Percentiles rank a stretch among this genome's conserved stretches.
Evolutionary conservation across 2,888 invertebrate genomes (phyloP).

Genomic region (Junonia oenone): DNA sequence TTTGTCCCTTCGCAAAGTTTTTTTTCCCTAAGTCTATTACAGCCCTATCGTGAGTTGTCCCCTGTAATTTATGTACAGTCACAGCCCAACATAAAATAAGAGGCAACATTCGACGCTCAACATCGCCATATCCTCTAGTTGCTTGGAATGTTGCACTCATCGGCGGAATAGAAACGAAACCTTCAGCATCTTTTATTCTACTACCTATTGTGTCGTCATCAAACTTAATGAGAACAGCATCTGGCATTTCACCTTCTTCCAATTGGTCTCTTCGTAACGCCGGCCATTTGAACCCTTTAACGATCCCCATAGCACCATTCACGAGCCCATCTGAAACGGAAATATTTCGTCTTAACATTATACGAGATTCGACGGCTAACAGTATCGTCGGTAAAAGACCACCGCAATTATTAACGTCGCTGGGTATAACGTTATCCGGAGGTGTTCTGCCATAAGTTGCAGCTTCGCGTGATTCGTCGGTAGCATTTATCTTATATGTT

Average conservation of each 20-base stretch:
- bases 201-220: slow-evolving; percentile 13
- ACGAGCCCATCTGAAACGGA: slow-evolving; percentile 29
- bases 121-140: slow-evolving; percentile 30
- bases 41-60: slow-evolving; percentile 33
- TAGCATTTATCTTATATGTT: no score
- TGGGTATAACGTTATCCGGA: not conserved
- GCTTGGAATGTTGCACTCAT: slow-evolving; percentile 27
- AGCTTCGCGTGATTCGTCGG: no score
- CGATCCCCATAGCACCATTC: slow-evolving; percentile 27
- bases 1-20: slow-evolving; percentile 34
- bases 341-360: not conserved
- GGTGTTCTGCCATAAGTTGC: not conserved
- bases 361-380: not conserved
- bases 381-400: not conserved
- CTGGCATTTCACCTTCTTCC: slow-evolving; percentile 20
- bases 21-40: slow-evolving; percentile 34
- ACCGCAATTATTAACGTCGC: not conserved
- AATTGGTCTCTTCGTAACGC: slow-evolving; percentile 20
- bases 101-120: slow-evolving; percentile 33
- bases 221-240: slow-evolving; percentile 16
- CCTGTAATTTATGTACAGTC: slow-evolving; percentile 32
- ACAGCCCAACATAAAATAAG: slow-evolving; percentile 38
- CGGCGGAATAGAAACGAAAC: slow-evolving; percentile 24
- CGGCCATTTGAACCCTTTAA: slow-evolving; percentile 27
- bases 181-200: slow-evolving; percentile 19